These are phyloP conservation scores for Nothoprocta pentlandii DNA, from an alignment of 2,113 vertebrate genomes.

Conservation along the genomic window DNA sequence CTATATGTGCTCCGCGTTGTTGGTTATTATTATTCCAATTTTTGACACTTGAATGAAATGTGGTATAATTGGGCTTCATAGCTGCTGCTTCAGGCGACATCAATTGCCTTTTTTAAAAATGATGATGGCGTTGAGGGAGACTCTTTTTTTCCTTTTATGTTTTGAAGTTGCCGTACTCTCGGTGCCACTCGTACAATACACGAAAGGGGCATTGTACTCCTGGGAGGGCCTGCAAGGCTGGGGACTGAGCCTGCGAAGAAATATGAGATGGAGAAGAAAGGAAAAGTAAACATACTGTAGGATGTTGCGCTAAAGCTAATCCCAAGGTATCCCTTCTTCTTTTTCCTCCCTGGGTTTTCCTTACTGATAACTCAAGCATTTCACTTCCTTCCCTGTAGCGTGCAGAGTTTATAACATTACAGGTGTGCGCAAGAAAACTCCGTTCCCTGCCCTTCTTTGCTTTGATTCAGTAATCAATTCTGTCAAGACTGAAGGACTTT, in stretches of 20 bases:
- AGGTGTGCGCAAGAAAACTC: slow-evolving; percentile 6
- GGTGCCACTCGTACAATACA: slow-evolving; percentile 44
- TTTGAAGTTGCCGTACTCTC: slow-evolving; percentile 63
- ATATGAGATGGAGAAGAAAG: slow-evolving; percentile 28
- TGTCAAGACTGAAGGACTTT: slow-evolving; percentile 56
- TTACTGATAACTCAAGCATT: not conserved
- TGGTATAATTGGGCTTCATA: slow-evolving; percentile 76
- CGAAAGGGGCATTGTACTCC: slow-evolving; percentile 62
- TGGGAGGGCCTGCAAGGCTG: slow-evolving; percentile 49
- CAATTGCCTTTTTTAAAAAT: slow-evolving; percentile 78
- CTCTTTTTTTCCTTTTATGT: slow-evolving; percentile 71
- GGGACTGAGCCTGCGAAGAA: slow-evolving; percentile 59
- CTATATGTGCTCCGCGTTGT: slow-evolving; percentile 42
- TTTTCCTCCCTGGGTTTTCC: slow-evolving; percentile 37
- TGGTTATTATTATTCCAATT: slow-evolving; percentile 75
- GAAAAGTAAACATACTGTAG: slow-evolving; percentile 35
- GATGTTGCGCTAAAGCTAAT: slow-evolving; percentile 15
- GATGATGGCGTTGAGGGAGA: slow-evolving; percentile 70
- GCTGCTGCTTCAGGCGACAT: slow-evolving; percentile 71
- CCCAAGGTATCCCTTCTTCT: slow-evolving; percentile 35
- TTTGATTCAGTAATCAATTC: slow-evolving; percentile 52
- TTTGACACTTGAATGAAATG: slow-evolving; percentile 79
- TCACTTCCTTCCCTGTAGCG: not conserved
- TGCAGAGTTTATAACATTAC: not conserved
- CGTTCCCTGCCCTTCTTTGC: slow-evolving; percentile 17